Evolutionary conservation across 2,888 invertebrate species (phyloP).

Genomic region (Chironomus riparius): DNA sequence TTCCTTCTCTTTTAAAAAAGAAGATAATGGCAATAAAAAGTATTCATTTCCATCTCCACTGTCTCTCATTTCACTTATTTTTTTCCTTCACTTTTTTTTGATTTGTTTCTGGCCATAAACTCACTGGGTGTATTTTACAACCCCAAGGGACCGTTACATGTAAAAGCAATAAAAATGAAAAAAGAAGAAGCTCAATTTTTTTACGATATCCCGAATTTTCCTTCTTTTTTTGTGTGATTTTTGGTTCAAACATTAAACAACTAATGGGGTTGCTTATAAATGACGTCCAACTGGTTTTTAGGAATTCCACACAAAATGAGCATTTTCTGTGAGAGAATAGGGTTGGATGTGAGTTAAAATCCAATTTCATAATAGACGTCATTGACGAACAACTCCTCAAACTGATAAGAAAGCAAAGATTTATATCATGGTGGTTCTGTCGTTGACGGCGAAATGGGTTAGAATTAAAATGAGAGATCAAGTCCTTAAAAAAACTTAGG

Average conservation of each 20-base stretch:
- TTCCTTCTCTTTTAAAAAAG: background rate
- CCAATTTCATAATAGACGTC: no score
- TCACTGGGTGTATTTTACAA: conserved; percentile 20
- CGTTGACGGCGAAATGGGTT: no score
- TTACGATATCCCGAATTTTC: conserved; percentile 2
- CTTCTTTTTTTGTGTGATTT: background rate
- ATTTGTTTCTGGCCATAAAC: background rate
- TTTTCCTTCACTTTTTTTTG: background rate
- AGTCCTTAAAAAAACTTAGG: no score
- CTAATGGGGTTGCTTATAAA: no score
- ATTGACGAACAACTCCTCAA: no score
- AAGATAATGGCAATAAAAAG: conserved; percentile 5
- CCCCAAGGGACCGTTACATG: background rate
- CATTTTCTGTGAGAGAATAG: no score
- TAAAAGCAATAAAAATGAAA: background rate
- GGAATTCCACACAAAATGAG: no score
- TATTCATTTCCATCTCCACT: background rate
- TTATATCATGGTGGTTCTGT: background rate
- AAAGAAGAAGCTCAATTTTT: background rate
- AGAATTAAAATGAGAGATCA: no score
- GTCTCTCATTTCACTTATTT: background rate
- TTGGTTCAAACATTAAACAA: background rate
- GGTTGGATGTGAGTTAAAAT: no score
- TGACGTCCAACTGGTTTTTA: no score
- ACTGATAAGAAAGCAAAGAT: background rate